Evolutionary conservation across 2,113 vertebrate species (phyloP).

Genomic region (Syrrhaptes paradoxus): DNA sequence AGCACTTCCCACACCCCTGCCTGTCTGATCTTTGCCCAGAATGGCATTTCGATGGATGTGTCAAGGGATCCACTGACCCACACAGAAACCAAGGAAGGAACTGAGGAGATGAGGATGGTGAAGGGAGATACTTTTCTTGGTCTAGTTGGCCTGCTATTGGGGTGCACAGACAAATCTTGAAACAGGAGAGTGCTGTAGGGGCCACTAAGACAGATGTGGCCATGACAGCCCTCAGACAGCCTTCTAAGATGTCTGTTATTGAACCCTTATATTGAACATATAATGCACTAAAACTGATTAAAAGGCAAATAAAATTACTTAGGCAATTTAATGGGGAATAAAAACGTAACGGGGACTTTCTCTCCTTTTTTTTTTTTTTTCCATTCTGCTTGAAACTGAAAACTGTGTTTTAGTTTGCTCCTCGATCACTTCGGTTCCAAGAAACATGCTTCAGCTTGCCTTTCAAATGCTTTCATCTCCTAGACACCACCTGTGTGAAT

Average conservation of each 20-base stretch:
- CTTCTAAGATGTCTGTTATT: background rate
- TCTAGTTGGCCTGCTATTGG: background rate
- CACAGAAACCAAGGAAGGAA: background rate
- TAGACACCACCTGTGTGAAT: background rate
- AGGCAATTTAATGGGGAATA: background rate
- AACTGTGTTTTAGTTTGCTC: background rate
- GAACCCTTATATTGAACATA: background rate
- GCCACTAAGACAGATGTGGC: background rate
- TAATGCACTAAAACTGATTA: background rate
- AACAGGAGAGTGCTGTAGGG: background rate
- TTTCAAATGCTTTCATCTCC: slow-evolving; percentile 1
- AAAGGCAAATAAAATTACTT: background rate
- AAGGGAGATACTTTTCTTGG: background rate
- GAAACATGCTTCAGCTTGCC: background rate
- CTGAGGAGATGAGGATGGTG: background rate
- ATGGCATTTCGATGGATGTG: background rate
- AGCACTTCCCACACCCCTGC: background rate
- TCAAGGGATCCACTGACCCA: background rate
- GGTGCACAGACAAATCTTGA: background rate
- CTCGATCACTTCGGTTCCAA: background rate
- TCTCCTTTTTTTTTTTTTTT: background rate
- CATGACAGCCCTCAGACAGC: background rate
- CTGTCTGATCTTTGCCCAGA: background rate
- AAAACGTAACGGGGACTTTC: background rate
- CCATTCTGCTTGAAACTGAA: background rate